Evolutionary conservation across 2,888 invertebrate species (phyloP).

Genomic region (Drosophila buzzatii): DNA sequence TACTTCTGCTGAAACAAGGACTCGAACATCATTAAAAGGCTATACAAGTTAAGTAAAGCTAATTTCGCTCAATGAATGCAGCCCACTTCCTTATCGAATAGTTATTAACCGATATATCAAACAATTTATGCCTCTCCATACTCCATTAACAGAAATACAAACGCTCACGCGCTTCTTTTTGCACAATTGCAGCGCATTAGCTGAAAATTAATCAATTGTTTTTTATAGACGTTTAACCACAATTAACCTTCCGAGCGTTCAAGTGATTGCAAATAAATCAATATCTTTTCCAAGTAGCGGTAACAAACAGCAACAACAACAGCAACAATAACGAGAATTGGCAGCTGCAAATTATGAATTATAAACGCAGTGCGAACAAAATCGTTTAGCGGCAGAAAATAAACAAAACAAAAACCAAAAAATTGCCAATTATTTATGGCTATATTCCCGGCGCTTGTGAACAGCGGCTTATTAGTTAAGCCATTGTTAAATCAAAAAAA

Average conservation of each 20-base stretch:
- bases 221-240: constrained; percentile 68
- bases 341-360: constrained; percentile 56
- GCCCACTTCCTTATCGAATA: constrained; percentile 53
- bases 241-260: constrained; percentile 74
- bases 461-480: constrained; percentile 38
- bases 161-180: constrained; percentile 16
- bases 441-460: constrained; percentile 48
- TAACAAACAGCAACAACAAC: constrained; percentile 10
- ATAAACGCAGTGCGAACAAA: constrained; percentile 68
- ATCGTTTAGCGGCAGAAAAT: constrained; percentile 53
- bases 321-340: constrained; percentile 25
- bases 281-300: constrained; percentile 48
- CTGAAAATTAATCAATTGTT: constrained; percentile 71
- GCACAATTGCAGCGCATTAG: constrained; percentile 40
- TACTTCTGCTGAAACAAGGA: neutral
- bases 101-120: constrained; percentile 42
- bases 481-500: constrained; percentile 43
- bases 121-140: neutral
- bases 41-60: too few species aligned
- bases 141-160: neutral
- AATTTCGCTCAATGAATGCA: constrained; percentile 24
- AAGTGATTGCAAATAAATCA: constrained; percentile 74
- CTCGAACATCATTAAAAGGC: neutral
- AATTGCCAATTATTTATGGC: constrained; percentile 66
- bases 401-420: constrained; percentile 4